Evolutionary conservation across 2,113 vertebrate genomes (phyloP), one percentile per base, ranked within the genome.

Genomic region (Cygnus buccinator): DNA sequence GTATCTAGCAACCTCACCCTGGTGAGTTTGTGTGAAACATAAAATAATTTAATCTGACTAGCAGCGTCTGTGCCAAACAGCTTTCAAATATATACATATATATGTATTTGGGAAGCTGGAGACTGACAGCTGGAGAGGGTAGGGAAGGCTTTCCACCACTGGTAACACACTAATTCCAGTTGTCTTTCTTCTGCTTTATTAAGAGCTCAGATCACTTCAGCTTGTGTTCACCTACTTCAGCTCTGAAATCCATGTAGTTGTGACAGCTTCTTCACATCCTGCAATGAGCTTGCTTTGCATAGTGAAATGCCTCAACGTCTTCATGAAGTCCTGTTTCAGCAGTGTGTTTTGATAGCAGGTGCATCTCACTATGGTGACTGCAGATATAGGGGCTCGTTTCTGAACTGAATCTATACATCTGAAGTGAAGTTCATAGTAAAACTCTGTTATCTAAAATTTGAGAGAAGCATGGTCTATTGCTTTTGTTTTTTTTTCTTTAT

Each of bases 161-260:
- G 37, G 37, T 87, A 84, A 54, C 25, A 21, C 70, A 15, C n/a
- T 31, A 19, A 54, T 72, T 72, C 70, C 57, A 87, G 77, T 65
- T 63, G 57, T 68, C 90, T 94, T 81, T 25, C 62, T 93, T 95
- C 79, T 93, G 63, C 63, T 89, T 91, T 95, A n/a, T 57, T 94
- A 91, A 61, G 54, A 79, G 11, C 11, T 1, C 15, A 26, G 14
- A 46, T 88, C 0, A 33, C 31, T 82, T 73, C 48, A 54, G 70
- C 44, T 82, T 73, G 13, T 63, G 19, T 85, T 95, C 59, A 63
- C 23, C 35, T 73, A 10, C 29, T 84, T 78, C 57, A 43, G 11
- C 48, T 91, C 81, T 13, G n/a, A 92, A 89, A 62, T 57, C 23
- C 4, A 7, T 19, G 43, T 44, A 68, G 65, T 61, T 94, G 21